These are phyloP conservation scores for Pomatostomus ruficeps DNA, from an alignment of 2,113 vertebrate genomes.

Conservation along the genomic window DNA sequence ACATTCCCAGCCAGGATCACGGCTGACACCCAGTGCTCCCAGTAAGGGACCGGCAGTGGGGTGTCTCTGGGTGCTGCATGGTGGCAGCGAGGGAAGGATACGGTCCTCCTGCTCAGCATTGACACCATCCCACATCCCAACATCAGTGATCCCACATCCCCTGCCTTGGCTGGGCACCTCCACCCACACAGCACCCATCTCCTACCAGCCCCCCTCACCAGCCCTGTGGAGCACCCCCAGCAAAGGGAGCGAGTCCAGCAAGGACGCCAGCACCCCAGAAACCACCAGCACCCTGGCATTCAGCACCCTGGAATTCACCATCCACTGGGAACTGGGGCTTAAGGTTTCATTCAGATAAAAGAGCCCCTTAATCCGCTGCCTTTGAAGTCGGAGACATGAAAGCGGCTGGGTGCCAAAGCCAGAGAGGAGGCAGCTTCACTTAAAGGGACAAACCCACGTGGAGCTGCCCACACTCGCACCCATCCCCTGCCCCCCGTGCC, in stretches of 20 bases:
- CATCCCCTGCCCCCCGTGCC: background rate
- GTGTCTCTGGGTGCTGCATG: background rate
- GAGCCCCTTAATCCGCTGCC: constrained; percentile 65
- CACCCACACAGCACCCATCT: background rate
- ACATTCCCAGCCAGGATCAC: background rate
- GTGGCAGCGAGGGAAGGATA: background rate
- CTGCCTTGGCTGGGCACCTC: background rate
- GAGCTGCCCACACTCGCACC: background rate
- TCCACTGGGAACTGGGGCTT: background rate
- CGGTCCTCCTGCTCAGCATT: background rate
- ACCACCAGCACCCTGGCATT: background rate
- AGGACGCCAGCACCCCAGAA: background rate
- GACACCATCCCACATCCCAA: background rate
- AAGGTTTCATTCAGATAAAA: constrained; percentile 69
- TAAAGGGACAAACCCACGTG: constrained; percentile 54
- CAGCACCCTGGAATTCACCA: background rate
- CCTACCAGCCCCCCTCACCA: background rate
- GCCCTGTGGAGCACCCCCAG: background rate
- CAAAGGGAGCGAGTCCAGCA: background rate
- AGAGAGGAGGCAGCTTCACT: constrained; percentile 36
- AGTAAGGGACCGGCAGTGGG: background rate
- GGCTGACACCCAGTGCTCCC: background rate
- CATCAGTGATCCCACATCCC: background rate
- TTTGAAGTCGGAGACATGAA: constrained; percentile 72
- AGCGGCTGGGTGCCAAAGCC: constrained; percentile 60